phyloP scores from a whole-genome alignment of 1,140 invertebrate genomes.

The Phthorimaea operculella region DNA sequence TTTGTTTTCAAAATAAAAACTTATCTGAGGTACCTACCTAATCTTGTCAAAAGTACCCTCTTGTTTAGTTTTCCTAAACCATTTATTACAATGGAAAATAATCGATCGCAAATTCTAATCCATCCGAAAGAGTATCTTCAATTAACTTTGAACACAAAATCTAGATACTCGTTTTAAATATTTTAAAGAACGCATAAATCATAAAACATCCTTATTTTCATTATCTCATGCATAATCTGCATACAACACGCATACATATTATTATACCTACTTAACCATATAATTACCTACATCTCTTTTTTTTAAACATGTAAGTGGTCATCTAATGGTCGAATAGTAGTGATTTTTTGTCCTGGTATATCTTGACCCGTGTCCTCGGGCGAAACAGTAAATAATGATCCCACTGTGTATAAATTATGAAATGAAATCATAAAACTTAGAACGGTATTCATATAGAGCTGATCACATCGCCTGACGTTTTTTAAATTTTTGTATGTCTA shows the following conservation, averaged over 20 bases:
- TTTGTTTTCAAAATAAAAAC: too few relatives aligned
- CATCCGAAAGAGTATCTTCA: too few relatives aligned
- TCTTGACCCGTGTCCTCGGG: conserved; percentile 33
- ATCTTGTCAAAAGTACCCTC: too few relatives aligned
- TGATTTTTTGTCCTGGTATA: conserved; percentile 34
- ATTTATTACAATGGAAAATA: too few relatives aligned
- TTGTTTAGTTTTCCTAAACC: too few relatives aligned
- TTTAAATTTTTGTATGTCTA: too few relatives aligned
- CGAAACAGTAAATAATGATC: conserved; percentile 44
- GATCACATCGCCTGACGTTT: conserved; percentile 6
- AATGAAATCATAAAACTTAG: conserved; percentile 34
- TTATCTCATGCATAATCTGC: too few relatives aligned
- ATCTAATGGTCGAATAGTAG: conserved; percentile 23
- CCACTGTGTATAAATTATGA: conserved; percentile 34
- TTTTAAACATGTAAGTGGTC: conserved; percentile 15
- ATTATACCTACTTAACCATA: neutral
- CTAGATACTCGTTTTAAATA: conserved; percentile 22
- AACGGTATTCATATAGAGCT: conserved; percentile 18
- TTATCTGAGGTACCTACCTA: too few relatives aligned
- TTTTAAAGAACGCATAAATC: too few relatives aligned
- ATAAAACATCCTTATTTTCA: too few relatives aligned
- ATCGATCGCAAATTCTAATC: too few relatives aligned
- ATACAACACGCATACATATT: too few relatives aligned
- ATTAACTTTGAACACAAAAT: conserved; percentile 24
- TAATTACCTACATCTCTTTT: neutral